Base-by-base conservation (phyloP, 2,797 vertebrate species). In the Selene dorsalis region DNA sequence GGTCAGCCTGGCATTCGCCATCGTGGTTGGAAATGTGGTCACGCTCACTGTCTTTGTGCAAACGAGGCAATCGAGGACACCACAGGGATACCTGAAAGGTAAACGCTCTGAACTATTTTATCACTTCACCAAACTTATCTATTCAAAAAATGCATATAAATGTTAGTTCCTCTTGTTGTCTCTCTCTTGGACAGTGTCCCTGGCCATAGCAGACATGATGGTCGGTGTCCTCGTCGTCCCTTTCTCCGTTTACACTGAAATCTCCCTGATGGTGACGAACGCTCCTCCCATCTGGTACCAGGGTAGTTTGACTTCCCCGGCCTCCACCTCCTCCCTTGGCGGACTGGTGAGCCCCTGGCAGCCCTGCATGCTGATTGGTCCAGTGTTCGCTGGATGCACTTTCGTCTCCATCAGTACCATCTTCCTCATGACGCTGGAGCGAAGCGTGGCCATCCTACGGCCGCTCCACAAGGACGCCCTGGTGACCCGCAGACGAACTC, bases 371-470 rank as follows among this genome's bases (percentile, higher is more conserved):
- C 74, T 96, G 77, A 95, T 95, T 16, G 96, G 95, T 28, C 95
- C 94, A 0, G 90, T 96, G 68, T 96, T 96, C 11, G 95, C 95
- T 0, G 94, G 95, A 20, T 96, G 95, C 85, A 96, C 96, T 6
- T 96, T 96, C 24, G 95, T 96, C 53, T 96, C 96, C 50, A 96
- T 97, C 79, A 96, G 91, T 84, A 96, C 95, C 75, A 96, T 97
- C 53, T 96, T 96, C 85, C 90, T 96, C 78, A 94, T 97, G 93
- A 95, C 95, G 0, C 67, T 96, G 62, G 96, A 96, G 87, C 93
- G 95, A 50, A 94, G 95, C 8, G 90, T 96, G 55, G 95, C 96
- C 30, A 95, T 96, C 72, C 79, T 96, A 58, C 72, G 93, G 80
- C 96, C 96, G 0, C 91, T 96, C 55, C 96, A 96, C 85, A 96